Base-by-base conservation (phyloP, 2,888 invertebrate genomes). In the Hypolimnas misippus region DNA sequence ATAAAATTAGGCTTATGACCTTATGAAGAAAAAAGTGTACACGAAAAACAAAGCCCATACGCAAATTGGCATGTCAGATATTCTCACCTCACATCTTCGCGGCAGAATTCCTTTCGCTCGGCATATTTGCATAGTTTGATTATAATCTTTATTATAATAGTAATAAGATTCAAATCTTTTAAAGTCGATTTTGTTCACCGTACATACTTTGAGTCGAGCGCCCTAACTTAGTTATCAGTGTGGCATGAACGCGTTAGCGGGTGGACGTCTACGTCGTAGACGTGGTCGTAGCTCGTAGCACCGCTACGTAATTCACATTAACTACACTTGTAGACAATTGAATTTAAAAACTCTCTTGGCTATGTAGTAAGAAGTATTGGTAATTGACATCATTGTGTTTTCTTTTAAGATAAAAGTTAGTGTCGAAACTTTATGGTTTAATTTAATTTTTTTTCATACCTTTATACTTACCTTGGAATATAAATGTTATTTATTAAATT, bases 181-280 rank as follows among this genome's bases (percentile, higher is more conserved):
- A 42, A n/a, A 54, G 17, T 51, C 5, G 12, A 52, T 49, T 29
- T 46, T 16, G 53, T 50, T 42, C 10, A 25, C 49, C 50, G 55
- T 61, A n/a, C n/a, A n/a, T n/a, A 56, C 54, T 51, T 60, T 61
- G 21, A 46, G 61, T 56, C 60, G 54, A 67, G 54, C 57, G 42
- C 38, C 53, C 66, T 57, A 58, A 65, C 65, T 62, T 57, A 67
- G 59, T 64, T 68, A 66, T 74, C 83, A 86, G 86, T 86, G 75
- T 82, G 70, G 75, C 80, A 77, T 72, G 76, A 71, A 73, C 71
- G 67, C 75, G 71, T 70, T 50, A 68, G 74, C 59, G 76, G 59
- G 70, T 73, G 84, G 84, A 77, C 86, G 86, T 78, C 84, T 85
- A 81, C 85, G 78, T 54, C 76, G 82, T 80, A 81, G 77, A 5